Evolutionary conservation across 2,888 invertebrate genomes (phyloP).

Genomic region (Aquatica leii): DNA sequence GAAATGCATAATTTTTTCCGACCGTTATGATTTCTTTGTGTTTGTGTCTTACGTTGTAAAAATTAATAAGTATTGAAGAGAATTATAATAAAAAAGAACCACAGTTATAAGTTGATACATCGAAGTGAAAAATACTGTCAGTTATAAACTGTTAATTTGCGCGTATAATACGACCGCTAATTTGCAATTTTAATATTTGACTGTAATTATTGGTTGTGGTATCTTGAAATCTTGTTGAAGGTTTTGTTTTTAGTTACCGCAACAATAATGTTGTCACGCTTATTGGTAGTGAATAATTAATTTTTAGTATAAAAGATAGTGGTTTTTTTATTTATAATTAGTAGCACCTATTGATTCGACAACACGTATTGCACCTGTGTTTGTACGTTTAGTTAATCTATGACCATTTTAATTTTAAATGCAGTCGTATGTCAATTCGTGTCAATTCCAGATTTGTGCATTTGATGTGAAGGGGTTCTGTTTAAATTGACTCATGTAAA

Average conservation of each 20-base stretch:
- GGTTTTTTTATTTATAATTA: no score
- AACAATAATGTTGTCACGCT: conserved; percentile 24
- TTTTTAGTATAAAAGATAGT: conserved; percentile 13
- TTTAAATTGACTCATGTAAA: no score
- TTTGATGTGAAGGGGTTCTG: no score
- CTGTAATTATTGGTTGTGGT: conserved; percentile 28
- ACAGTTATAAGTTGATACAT: conserved; percentile 20
- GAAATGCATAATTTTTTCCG: conserved; percentile 14
- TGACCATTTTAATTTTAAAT: no score
- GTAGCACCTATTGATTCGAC: no score
- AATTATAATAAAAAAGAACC: conserved; percentile 10
- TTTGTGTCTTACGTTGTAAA: background rate
- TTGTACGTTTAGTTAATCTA: no score
- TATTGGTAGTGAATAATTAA: conserved; percentile 29
- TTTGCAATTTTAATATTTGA: conserved; percentile 30
- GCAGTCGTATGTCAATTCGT: no score
- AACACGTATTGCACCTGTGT: no score
- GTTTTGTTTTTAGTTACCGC: conserved; percentile 26
- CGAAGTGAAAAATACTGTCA: conserved; percentile 21
- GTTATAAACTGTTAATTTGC: conserved; percentile 22
- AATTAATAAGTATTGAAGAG: background rate
- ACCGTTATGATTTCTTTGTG: conserved; percentile 17
- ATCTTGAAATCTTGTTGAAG: conserved; percentile 24
- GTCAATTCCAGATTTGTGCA: no score
- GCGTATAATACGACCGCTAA: conserved; percentile 19